These are phyloP conservation scores for Pseudochromis fuscus DNA, from an alignment of 2,797 vertebrate species.

Conservation along the genomic window DNA sequence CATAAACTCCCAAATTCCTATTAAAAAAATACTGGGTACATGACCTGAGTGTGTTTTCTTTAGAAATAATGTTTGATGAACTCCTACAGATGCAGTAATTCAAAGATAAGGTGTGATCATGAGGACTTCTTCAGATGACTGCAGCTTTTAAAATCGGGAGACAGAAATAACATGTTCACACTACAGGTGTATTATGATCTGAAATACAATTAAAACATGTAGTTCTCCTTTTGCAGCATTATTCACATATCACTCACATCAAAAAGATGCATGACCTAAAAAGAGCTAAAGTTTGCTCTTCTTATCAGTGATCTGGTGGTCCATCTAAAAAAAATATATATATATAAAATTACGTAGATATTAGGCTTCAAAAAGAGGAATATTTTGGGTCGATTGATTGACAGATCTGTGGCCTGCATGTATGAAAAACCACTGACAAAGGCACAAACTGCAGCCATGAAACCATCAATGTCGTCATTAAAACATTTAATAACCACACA, in stretches of 20 bases:
- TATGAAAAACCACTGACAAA: conserved; percentile 4
- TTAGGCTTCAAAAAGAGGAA: too few relatives aligned
- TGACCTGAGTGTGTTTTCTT: neutral
- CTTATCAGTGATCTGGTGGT: too few relatives aligned
- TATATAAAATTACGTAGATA: too few relatives aligned
- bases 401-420: neutral
- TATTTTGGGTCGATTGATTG: too few relatives aligned
- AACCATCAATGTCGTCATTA: conserved; percentile 41
- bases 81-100: neutral
- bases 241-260: neutral
- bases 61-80: neutral
- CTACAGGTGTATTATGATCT: neutral
- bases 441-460: conserved; percentile 32
- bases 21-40: neutral
- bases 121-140: neutral
- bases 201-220: neutral
- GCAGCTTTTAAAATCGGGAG: neutral
- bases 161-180: neutral
- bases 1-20: too few relatives aligned
- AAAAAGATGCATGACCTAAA: too few relatives aligned
- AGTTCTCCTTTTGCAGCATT: neutral
- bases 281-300: too few relatives aligned
- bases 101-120: neutral
- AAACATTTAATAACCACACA: conserved; percentile 69
- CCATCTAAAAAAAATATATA: too few relatives aligned